Evolutionary conservation across 2,888 invertebrate species (phyloP).

Genomic region (Temnothorax ravouxi): DNA sequence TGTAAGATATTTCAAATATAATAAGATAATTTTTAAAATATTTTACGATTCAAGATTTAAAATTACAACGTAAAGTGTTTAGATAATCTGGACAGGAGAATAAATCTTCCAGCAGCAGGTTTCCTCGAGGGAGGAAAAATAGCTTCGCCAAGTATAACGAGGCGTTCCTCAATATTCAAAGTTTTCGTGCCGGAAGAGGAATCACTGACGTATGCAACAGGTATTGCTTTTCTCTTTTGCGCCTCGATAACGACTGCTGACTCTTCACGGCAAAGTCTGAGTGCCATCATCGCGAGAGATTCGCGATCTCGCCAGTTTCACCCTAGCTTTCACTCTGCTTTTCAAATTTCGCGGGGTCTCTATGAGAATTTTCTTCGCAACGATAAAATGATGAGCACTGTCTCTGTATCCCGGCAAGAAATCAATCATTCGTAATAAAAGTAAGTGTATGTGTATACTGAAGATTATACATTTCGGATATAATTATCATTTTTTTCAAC

Average conservation of each 20-base stretch:
- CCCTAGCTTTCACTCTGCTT: constrained; percentile 6
- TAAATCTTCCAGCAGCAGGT: constrained; percentile 27
- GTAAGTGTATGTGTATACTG: background rate
- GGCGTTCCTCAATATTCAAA: constrained; percentile 57
- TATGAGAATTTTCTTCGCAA: constrained; percentile 2
- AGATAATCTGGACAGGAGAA: background rate
- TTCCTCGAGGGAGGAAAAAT: constrained; percentile 29
- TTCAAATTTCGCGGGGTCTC: constrained; percentile 49
- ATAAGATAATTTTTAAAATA: background rate
- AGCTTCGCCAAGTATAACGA: constrained; percentile 57
- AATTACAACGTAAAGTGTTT: constrained; percentile 1
- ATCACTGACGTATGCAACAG: constrained; percentile 78
- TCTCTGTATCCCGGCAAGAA: background rate
- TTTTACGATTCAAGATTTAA: background rate
- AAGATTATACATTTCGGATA: background rate
- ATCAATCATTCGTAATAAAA: background rate
- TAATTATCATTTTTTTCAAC: background rate
- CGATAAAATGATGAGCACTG: constrained; percentile 11
- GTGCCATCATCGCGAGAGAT: constrained; percentile 81
- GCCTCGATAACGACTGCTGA: constrained; percentile 82
- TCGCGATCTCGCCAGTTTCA: constrained; percentile 71
- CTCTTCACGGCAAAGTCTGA: constrained; percentile 75
- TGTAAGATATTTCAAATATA: background rate
- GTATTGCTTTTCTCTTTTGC: constrained; percentile 77
- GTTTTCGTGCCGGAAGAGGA: constrained; percentile 65